phyloP scores from a whole-genome alignment of 2,113 vertebrate genomes.

The Petromus typicus region DNA sequence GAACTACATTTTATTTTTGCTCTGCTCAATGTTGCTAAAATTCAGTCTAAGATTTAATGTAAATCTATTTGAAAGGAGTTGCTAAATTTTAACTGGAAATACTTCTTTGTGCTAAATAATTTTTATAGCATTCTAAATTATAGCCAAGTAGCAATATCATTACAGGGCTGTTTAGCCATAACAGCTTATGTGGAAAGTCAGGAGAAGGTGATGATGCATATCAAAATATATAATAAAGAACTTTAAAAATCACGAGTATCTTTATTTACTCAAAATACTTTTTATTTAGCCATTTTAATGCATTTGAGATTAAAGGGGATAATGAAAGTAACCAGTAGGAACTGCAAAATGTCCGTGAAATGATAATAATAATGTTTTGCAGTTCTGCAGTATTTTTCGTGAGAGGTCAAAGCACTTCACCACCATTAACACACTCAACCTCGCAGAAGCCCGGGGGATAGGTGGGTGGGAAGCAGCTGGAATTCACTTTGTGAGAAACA shows the following conservation, averaged over 20 bases:
- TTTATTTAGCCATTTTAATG: constrained; percentile 78
- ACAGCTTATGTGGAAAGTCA: constrained; percentile 77
- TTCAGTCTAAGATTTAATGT: constrained; percentile 73
- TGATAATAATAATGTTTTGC: constrained; percentile 71
- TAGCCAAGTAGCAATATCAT: constrained; percentile 81
- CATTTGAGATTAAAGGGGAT: constrained; percentile 71
- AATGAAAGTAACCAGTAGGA: constrained; percentile 73
- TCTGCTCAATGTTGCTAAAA: constrained; percentile 74
- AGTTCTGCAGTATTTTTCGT: constrained; percentile 36
- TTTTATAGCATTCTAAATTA: constrained; percentile 80
- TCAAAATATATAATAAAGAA: constrained; percentile 81
- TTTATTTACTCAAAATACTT: constrained; percentile 82
- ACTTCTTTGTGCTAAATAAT: constrained; percentile 82
- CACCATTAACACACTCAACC: constrained; percentile 52
- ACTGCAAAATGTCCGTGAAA: constrained; percentile 71
- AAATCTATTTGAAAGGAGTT: constrained; percentile 82
- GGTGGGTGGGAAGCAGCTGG: not conserved
- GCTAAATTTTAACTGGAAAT: constrained; percentile 82
- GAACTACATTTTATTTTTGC: constrained; percentile 76
- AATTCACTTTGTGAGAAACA: constrained; percentile 23
- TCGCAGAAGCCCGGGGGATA: not conserved
- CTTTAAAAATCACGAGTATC: constrained; percentile 77
- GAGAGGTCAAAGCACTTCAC: constrained; percentile 71
- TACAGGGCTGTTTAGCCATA: constrained; percentile 77
- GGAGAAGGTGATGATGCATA: constrained; percentile 78